A percentile compares a stretch with the other conserved stretches of the same genome.
phyloP scores from a whole-genome alignment of 2,113 vertebrate genomes.

The Triplophysa tibetana region DNA sequence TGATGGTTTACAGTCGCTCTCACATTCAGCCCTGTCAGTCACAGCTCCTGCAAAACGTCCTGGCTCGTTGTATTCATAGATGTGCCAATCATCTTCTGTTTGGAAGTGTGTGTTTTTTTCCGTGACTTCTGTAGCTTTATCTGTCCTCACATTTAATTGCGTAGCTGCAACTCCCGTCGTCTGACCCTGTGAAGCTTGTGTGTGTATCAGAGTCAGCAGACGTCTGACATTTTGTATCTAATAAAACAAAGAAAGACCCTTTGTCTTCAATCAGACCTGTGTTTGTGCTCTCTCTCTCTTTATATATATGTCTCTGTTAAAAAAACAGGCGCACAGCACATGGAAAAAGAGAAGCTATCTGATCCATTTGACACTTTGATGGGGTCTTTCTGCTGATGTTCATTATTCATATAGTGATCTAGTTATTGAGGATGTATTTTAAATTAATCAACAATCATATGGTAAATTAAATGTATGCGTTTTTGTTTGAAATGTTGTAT shows the following conservation, averaged over 20 bases:
- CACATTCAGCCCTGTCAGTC: conserved; percentile 49
- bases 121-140: conserved; percentile 48
- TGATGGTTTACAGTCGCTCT: conserved; percentile 42
- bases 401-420: too few relatives aligned
- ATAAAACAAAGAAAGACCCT: conserved; percentile 59
- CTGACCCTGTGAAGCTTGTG: not conserved
- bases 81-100: conserved; percentile 52
- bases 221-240: conserved; percentile 65
- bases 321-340: not conserved
- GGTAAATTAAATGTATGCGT: too few relatives aligned
- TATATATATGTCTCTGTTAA: not conserved
- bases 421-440: too few relatives aligned
- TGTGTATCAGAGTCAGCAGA: conserved; percentile 62
- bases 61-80: conserved; percentile 48
- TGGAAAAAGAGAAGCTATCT: not conserved
- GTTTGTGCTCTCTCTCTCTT: not conserved
- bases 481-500: too few relatives aligned
- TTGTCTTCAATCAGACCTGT: conserved; percentile 29
- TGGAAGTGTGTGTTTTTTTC: conserved; percentile 30
- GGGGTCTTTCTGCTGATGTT: not conserved
- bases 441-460: too few relatives aligned
- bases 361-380: not conserved
- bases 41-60: conserved; percentile 38
- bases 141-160: conserved; percentile 60
- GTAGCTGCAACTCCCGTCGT: conserved; percentile 40